Conservation (phyloP, 2,113 vertebrate species). For the Megaleporinus macrocephalus region DNA sequence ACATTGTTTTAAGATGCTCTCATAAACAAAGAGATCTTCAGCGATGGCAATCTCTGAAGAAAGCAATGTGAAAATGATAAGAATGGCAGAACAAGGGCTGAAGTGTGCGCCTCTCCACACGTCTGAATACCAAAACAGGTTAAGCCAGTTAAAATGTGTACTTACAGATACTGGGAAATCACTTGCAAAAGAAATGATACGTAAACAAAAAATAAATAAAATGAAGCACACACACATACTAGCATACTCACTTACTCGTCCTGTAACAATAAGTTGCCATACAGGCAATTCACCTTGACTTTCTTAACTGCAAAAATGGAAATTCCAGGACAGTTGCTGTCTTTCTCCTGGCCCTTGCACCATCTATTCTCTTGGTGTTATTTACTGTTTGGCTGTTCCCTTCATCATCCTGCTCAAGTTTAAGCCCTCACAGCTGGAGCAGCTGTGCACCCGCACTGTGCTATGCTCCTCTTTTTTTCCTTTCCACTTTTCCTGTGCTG, state of each 20-base stretch:
- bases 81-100: background rate
- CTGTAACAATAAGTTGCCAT: background rate
- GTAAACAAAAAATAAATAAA: background rate
- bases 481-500: background rate
- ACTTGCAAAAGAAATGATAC: background rate
- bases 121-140: conserved; percentile 28
- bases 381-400: conserved; percentile 6
- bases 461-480: background rate
- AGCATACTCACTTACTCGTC: background rate
- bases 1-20: background rate
- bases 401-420: background rate
- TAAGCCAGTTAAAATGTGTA: conserved; percentile 17
- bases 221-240: background rate
- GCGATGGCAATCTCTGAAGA: background rate
- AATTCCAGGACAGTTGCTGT: background rate
- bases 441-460: background rate
- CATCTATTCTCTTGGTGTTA: background rate
- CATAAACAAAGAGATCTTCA: background rate
- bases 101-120: background rate
- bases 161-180: background rate
- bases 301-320: background rate
- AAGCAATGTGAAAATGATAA: background rate
- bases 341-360: background rate
- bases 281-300: background rate
- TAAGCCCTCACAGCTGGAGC: conserved; percentile 24